Evolutionary conservation across 2,888 invertebrate genomes (phyloP).

Genomic region (Drymonia ruficornis): DNA sequence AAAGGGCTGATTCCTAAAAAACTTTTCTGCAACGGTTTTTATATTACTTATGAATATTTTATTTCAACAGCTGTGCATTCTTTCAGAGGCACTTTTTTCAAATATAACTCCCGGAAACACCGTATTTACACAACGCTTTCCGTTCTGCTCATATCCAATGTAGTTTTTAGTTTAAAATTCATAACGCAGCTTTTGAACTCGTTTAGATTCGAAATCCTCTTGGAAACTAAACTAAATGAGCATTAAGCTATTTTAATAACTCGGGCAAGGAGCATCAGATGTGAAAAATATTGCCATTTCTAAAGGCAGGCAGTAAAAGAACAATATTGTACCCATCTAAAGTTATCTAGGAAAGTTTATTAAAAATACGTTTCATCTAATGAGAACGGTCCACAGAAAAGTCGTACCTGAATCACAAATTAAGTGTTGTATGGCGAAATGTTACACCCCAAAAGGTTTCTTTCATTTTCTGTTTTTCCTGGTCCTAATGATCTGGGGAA

Average conservation of each 20-base stretch:
- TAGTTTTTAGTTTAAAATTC: slow-evolving; percentile 77
- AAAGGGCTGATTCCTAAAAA: too few relatives aligned
- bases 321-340: neutral
- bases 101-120: slow-evolving; percentile 65
- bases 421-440: slow-evolving; percentile 42
- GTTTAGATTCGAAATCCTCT: slow-evolving; percentile 66
- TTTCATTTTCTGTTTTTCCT: slow-evolving; percentile 49
- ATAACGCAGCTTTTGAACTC: slow-evolving; percentile 72
- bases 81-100: slow-evolving; percentile 63
- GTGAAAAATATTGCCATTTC: neutral
- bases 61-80: slow-evolving; percentile 34
- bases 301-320: too few relatives aligned
- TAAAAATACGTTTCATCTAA: neutral
- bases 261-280: slow-evolving; percentile 22
- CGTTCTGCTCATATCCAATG: slow-evolving; percentile 72
- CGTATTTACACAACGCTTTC: slow-evolving; percentile 66
- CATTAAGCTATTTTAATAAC: slow-evolving; percentile 55
- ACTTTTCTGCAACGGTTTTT: slow-evolving; percentile 19
- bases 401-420: slow-evolving; percentile 44
- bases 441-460: slow-evolving; percentile 43
- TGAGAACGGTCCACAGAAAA: slow-evolving; percentile 32
- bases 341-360: neutral
- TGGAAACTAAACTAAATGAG: slow-evolving; percentile 61
- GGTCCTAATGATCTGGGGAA: slow-evolving; percentile 50
- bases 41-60: slow-evolving; percentile 39